Conservation (phyloP, 2,888 invertebrate species). For the Dexiosoma caninum region DNA sequence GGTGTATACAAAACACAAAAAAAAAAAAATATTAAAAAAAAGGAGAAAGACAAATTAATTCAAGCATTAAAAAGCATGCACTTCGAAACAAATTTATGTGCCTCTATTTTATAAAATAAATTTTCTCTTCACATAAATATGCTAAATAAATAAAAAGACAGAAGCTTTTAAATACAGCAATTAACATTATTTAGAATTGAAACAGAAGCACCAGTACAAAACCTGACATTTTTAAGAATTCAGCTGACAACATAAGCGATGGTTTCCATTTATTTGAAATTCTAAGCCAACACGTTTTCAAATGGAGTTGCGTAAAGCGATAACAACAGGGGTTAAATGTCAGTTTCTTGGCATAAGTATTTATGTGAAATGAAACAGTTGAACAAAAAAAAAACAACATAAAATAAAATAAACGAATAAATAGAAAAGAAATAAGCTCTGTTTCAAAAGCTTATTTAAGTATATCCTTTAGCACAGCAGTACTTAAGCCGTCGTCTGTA, state of each 20-base stretch:
- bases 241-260: too few species aligned
- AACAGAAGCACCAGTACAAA: not conserved
- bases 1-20: too few species aligned
- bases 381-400: too few species aligned
- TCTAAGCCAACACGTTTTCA: not conserved
- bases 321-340: conserved; percentile 30
- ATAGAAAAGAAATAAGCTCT: conserved; percentile 15
- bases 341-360: not conserved
- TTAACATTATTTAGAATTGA: not conserved
- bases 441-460: not conserved
- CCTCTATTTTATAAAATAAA: conserved; percentile 57
- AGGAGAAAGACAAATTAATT: conserved; percentile 67
- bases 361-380: not conserved
- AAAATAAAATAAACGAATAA: not conserved
- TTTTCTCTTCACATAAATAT: conserved; percentile 72
- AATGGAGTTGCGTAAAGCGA: not conserved
- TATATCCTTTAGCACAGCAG: conserved; percentile 1
- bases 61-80: conserved; percentile 73
- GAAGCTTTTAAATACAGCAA: not conserved
- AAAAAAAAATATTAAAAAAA: not conserved
- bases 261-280: not conserved
- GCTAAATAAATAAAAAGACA: conserved; percentile 71
- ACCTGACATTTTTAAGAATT: not conserved
- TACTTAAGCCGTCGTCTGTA: too few species aligned
- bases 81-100: conserved; percentile 62